These are phyloP conservation scores for Orestias chungarensis DNA, from an alignment of 2,797 vertebrate genomes.

Conservation along the genomic window DNA sequence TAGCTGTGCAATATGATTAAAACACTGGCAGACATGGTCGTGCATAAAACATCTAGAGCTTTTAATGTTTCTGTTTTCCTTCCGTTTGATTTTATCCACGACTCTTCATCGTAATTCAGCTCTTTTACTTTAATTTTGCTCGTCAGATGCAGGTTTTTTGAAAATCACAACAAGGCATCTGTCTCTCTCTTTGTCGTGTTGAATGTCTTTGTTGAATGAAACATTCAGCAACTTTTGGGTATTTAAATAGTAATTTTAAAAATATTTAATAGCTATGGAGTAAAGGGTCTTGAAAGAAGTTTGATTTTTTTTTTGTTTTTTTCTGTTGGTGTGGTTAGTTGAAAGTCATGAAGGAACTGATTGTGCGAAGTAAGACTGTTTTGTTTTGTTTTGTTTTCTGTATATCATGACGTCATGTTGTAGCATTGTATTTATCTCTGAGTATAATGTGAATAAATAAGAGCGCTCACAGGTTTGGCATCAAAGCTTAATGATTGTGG, in stretches of 20 bases:
- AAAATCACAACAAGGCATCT: slow-evolving; percentile 39
- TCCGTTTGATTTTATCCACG: slow-evolving; percentile 40
- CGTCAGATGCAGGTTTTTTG: slow-evolving; percentile 43
- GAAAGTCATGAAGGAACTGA: slow-evolving; percentile 33
- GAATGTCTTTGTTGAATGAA: slow-evolving; percentile 46
- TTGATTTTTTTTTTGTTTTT: slow-evolving; percentile 36
- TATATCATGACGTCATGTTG: slow-evolving; percentile 48
- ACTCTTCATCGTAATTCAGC: slow-evolving; percentile 38
- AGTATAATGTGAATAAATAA: slow-evolving; percentile 69
- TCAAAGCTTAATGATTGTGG: slow-evolving; percentile 2
- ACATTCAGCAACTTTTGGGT: slow-evolving; percentile 33
- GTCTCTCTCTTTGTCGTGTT: slow-evolving; percentile 49
- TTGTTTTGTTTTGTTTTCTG: slow-evolving; percentile 41
- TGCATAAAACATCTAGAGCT: slow-evolving; percentile 23
- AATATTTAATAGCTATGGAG: slow-evolving; percentile 5
- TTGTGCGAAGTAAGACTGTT: slow-evolving; percentile 33
- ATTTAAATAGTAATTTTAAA: slow-evolving; percentile 54
- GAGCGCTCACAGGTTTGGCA: slow-evolving; percentile 23
- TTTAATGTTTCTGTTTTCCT: slow-evolving; percentile 34
- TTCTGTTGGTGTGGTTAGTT: slow-evolving; percentile 41
- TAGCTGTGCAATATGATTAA: slow-evolving; percentile 53
- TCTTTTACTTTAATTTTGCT: slow-evolving; percentile 60
- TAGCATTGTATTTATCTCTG: slow-evolving; percentile 44
- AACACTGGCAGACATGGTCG: slow-evolving; percentile 32
- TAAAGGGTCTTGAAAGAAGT: slow-evolving; percentile 32